These are phyloP conservation scores for Bungarus multicinctus DNA, from an alignment of 2,113 vertebrate genomes.

Conservation along the genomic window DNA sequence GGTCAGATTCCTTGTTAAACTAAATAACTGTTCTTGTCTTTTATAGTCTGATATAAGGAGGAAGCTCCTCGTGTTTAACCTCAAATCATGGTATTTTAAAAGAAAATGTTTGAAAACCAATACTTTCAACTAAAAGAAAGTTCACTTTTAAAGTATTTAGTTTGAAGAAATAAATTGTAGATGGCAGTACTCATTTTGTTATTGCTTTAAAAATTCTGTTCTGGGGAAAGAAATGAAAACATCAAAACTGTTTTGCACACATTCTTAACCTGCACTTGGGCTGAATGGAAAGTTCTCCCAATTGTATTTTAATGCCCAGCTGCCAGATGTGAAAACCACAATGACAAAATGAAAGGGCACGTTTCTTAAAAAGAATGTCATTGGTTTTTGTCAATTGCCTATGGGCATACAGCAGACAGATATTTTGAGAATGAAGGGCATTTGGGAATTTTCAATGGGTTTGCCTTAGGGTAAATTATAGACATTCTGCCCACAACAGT, in stretches of 20 bases:
- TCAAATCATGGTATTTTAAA: background rate
- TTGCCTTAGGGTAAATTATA: constrained; percentile 40
- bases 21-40: background rate
- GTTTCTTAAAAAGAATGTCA: constrained; percentile 14
- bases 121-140: background rate
- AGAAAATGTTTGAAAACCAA: background rate
- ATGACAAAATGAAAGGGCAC: background rate
- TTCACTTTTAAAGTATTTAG: background rate
- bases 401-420: background rate
- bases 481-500: constrained; percentile 4
- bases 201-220: background rate
- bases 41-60: background rate
- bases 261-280: background rate
- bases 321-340: constrained; percentile 18
- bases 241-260: background rate
- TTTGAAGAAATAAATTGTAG: background rate
- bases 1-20: constrained; percentile 11
- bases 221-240: background rate
- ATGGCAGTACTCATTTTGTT: background rate
- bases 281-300: background rate
- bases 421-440: background rate
- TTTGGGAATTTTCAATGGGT: constrained; percentile 9
- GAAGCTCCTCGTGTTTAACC: background rate
- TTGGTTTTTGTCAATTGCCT: constrained; percentile 21
- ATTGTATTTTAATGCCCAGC: background rate